Evolutionary conservation across 2,888 invertebrate genomes (phyloP).

Genomic region (Graphium colonna): DNA sequence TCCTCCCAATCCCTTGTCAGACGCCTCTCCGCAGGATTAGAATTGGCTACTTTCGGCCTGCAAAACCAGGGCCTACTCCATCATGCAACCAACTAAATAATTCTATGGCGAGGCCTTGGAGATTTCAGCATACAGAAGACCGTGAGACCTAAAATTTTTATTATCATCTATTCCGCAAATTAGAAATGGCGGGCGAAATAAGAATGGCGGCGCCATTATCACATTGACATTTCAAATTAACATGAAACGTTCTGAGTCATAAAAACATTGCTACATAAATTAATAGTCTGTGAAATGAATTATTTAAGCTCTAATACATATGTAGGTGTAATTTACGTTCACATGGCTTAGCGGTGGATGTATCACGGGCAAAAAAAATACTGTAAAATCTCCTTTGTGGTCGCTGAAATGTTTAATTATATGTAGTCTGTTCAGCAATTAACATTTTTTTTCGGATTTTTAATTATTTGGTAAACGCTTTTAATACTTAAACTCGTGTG

Average conservation of each 20-base stretch:
- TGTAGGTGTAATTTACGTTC: not conserved
- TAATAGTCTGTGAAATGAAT: slow-evolving; percentile 1
- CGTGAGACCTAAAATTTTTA: slow-evolving; percentile 12
- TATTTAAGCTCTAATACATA: slow-evolving; percentile 1
- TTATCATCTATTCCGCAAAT: slow-evolving; percentile 11
- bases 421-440: not conserved
- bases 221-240: not conserved
- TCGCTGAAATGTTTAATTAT: not conserved
- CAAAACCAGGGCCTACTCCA: too few species aligned
- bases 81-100: too few species aligned
- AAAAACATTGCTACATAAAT: not conserved
- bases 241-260: not conserved
- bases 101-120: too few species aligned
- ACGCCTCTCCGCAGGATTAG: too few species aligned
- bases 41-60: too few species aligned
- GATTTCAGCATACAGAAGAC: too few species aligned
- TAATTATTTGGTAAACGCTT: too few species aligned
- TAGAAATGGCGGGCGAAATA: slow-evolving; percentile 1
- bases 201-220: not conserved
- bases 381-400: too few species aligned
- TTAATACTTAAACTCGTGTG: too few species aligned
- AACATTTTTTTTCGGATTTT: too few species aligned
- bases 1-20: too few species aligned
- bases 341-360: not conserved
- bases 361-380: too few species aligned